Evolutionary conservation across 2,797 vertebrate genomes (phyloP).

Genomic region (Lepilemur ruficaudatus): DNA sequence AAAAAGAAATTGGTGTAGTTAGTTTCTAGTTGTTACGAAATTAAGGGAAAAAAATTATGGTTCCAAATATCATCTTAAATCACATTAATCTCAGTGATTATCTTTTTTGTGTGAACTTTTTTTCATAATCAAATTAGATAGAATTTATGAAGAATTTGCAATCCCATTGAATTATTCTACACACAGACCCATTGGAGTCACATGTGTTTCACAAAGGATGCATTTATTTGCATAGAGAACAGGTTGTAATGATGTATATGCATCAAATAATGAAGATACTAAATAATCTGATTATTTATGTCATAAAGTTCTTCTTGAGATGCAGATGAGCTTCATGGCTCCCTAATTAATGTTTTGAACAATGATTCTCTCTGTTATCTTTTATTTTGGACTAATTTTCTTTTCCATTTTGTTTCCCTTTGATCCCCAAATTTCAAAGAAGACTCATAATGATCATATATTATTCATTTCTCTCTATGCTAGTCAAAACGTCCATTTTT

Average conservation of each 20-base stretch:
- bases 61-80: constrained; percentile 66
- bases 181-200: neutral
- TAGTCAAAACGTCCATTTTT: constrained; percentile 52
- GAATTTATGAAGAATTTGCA: constrained; percentile 47
- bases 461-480: neutral
- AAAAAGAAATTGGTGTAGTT: constrained; percentile 62
- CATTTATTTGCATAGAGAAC: neutral
- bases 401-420: constrained; percentile 56
- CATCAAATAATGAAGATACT: neutral
- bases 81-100: constrained; percentile 56
- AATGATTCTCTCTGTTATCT: neutral
- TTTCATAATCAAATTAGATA: constrained; percentile 54
- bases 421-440: constrained; percentile 57
- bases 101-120: neutral
- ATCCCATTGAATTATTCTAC: neutral
- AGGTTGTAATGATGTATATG: neutral
- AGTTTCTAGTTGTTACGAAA: constrained; percentile 78
- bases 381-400: constrained; percentile 55
- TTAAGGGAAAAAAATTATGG: constrained; percentile 55
- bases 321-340: neutral
- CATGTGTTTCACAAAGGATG: neutral
- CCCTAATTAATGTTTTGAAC: constrained; percentile 26
- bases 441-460: neutral
- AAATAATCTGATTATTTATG: neutral
- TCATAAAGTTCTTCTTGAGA: neutral